Percentiles rank a stretch among this genome's conserved stretches.
phyloP scores from a whole-genome alignment of 2,888 invertebrate species.

The Hybos culiciformis region DNA sequence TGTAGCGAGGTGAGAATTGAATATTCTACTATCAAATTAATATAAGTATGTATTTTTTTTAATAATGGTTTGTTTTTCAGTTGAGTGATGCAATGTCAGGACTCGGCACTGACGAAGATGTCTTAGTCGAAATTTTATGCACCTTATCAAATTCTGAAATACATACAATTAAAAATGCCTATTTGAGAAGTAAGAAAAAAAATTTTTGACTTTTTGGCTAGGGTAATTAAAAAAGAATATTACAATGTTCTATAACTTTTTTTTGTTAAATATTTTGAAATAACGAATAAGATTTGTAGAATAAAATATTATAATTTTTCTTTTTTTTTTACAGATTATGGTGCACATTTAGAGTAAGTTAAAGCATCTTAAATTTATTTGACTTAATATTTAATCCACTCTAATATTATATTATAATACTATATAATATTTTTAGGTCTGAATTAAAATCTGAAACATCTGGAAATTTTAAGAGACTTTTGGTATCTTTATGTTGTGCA shows the following conservation, averaged over 20 bases:
- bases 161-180: conserved; percentile 61
- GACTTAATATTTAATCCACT: no score
- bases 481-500: conserved; percentile 71
- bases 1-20: no score
- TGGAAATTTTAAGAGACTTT: conserved; percentile 77
- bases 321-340: conserved; percentile 48
- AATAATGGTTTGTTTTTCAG: no score
- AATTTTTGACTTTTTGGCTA: neutral
- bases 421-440: no score
- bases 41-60: no score
- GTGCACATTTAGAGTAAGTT: conserved; percentile 63
- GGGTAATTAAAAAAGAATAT: neutral
- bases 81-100: conserved; percentile 73
- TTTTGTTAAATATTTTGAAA: no score
- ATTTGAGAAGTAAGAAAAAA: conserved; percentile 53
- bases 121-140: conserved; percentile 78
- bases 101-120: conserved; percentile 71
- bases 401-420: no score
- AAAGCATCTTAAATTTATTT: no score
- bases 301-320: neutral
- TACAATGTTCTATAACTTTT: neutral
- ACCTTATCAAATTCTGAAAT: conserved; percentile 78
- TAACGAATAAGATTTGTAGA: no score
- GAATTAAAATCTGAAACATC: conserved; percentile 80
- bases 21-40: no score